phyloP scores from a whole-genome alignment of 2,888 invertebrate genomes.

The Imbricaverruca yamaguchii region DNA sequence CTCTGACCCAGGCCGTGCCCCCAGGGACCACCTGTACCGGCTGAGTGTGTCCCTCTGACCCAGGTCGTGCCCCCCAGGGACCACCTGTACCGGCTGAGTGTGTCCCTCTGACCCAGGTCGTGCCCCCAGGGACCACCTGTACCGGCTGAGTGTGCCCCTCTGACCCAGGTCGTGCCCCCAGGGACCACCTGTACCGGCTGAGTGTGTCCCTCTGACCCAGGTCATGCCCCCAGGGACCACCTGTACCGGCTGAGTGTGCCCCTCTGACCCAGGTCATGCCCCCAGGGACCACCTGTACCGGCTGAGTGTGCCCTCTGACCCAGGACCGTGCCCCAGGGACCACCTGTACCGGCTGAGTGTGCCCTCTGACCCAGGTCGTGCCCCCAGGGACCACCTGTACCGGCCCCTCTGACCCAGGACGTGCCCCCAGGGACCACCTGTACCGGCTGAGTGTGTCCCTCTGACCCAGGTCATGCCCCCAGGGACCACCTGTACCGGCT shows the following conservation, averaged over 20 bases:
- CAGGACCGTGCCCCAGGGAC: too few relatives aligned
- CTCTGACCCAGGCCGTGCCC: too few relatives aligned
- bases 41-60: too few relatives aligned
- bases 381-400: too few relatives aligned
- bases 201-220: too few relatives aligned
- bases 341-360: conserved; percentile 71
- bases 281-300: conserved; percentile 74
- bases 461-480: neutral
- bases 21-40: conserved; percentile 71
- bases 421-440: too few relatives aligned
- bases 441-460: neutral
- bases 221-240: conserved; percentile 56
- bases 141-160: neutral
- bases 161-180: conserved; percentile 33
- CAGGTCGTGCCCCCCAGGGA: too few relatives aligned
- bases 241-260: conserved; percentile 67
- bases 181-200: neutral
- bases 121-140: neutral
- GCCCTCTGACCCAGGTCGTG: conserved; percentile 33
- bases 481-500: neutral
- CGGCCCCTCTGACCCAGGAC: too few relatives aligned
- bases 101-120: neutral
- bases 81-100: too few relatives aligned
- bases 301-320: too few relatives aligned
- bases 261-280: conserved; percentile 21